Evolutionary conservation across 2,888 invertebrate species (phyloP).

Genomic region (Eledone cirrhosa): DNA sequence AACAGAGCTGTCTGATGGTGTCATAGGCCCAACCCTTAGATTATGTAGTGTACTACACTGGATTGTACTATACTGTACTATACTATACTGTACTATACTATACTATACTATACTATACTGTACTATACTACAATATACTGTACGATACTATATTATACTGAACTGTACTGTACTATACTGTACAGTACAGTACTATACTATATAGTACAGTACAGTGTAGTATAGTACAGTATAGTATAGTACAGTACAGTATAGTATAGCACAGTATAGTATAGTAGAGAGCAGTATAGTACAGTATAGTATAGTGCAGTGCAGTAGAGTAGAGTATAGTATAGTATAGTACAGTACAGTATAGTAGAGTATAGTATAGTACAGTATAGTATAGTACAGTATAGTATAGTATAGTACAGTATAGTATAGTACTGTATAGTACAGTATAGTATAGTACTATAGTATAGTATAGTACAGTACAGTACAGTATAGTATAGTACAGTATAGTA

Average conservation of each 20-base stretch:
- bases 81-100: slow-evolving; percentile 4
- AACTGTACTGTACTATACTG: slow-evolving; percentile 24
- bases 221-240: slow-evolving; percentile 29
- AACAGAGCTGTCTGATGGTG: too few species aligned
- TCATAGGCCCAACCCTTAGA: too few species aligned
- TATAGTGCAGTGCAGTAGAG: too few species aligned
- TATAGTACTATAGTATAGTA: background rate
- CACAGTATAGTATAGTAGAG: too few species aligned
- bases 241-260: slow-evolving; percentile 33
- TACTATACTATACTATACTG: too few species aligned
- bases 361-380: too few species aligned
- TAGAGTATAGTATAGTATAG: too few species aligned
- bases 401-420: background rate
- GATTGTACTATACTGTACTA: background rate
- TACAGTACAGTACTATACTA: background rate
- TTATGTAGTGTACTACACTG: slow-evolving; percentile 15
- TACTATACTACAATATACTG: too few species aligned
- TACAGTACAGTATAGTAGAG: too few species aligned
- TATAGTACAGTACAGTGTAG: slow-evolving; percentile 24
- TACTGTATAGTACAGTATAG: too few species aligned
- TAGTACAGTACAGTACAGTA: background rate
- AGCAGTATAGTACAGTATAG: too few species aligned
- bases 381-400: slow-evolving; percentile 4
- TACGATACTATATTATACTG: too few species aligned
- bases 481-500: background rate